Evolutionary conservation across 2,888 invertebrate genomes (phyloP).

Genomic region (Bugula neritina): DNA sequence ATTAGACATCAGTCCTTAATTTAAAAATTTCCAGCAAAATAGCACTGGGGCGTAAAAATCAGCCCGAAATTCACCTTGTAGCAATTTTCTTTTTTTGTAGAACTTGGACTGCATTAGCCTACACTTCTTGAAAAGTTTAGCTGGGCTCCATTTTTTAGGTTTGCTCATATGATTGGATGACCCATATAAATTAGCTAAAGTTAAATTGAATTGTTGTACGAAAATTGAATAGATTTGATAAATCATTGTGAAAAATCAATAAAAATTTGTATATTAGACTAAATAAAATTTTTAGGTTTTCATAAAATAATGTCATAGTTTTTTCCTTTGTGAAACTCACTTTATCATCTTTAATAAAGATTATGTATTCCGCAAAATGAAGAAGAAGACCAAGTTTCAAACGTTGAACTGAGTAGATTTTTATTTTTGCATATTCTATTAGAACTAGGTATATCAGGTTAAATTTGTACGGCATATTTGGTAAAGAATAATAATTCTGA

Average conservation of each 20-base stretch:
- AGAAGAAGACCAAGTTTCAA: conserved; percentile 18
- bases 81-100: background rate
- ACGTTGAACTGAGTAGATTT: background rate
- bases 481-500: too few species aligned
- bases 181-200: background rate
- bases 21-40: background rate
- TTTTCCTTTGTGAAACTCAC: too few species aligned
- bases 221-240: too few species aligned
- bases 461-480: too few species aligned
- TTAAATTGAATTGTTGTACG: background rate
- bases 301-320: too few species aligned
- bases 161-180: background rate
- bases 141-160: background rate
- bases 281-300: too few species aligned
- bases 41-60: background rate
- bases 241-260: too few species aligned
- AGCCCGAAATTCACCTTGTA: background rate
- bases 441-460: too few species aligned
- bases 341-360: background rate
- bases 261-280: too few species aligned
- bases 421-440: too few species aligned
- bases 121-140: conserved; percentile 3
- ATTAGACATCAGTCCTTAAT: too few species aligned
- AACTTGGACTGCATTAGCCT: conserved; percentile 7
- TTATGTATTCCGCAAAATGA: conserved; percentile 8